These are phyloP conservation scores for Coenonympha glycerion DNA, from an alignment of 2,888 invertebrate genomes.

Conservation along the genomic window DNA sequence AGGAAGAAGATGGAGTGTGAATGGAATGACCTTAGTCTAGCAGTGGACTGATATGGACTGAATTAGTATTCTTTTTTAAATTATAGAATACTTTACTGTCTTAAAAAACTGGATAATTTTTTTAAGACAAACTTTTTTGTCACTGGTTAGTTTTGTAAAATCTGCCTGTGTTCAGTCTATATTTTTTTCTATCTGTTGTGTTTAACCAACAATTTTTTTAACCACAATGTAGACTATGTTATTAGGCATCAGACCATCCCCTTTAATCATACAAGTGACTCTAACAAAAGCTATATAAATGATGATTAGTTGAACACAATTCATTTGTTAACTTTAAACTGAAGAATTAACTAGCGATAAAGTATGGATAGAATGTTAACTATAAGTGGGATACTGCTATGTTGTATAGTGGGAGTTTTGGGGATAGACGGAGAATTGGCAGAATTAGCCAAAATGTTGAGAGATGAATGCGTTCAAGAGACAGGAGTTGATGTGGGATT, in stretches of 20 bases:
- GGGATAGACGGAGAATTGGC: constrained; percentile 59
- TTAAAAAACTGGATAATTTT: too few species aligned
- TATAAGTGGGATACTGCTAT: constrained; percentile 22
- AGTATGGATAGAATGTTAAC: constrained; percentile 17
- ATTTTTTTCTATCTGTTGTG: neutral
- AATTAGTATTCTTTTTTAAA: too few species aligned
- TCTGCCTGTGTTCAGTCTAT: too few species aligned
- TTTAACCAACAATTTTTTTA: constrained; percentile 18
- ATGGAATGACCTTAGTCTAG: too few species aligned
- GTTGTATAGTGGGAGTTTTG: constrained; percentile 18
- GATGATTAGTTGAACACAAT: neutral
- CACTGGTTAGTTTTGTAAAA: too few species aligned
- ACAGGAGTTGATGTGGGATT: constrained; percentile 50
- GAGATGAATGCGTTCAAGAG: constrained; percentile 55
- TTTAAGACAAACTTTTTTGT: too few species aligned
- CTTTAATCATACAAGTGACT: constrained; percentile 29
- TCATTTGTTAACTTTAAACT: constrained; percentile 4
- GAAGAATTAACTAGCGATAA: neutral
- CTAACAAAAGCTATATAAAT: constrained; percentile 38
- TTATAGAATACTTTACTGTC: too few species aligned
- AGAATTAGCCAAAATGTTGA: constrained; percentile 57
- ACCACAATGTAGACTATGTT: constrained; percentile 40
- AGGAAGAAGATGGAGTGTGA: too few species aligned
- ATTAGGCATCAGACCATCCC: constrained; percentile 33
- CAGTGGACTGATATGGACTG: too few species aligned